Evolutionary conservation across 2,113 vertebrate species (phyloP).

Genomic region (Passer montanus): DNA sequence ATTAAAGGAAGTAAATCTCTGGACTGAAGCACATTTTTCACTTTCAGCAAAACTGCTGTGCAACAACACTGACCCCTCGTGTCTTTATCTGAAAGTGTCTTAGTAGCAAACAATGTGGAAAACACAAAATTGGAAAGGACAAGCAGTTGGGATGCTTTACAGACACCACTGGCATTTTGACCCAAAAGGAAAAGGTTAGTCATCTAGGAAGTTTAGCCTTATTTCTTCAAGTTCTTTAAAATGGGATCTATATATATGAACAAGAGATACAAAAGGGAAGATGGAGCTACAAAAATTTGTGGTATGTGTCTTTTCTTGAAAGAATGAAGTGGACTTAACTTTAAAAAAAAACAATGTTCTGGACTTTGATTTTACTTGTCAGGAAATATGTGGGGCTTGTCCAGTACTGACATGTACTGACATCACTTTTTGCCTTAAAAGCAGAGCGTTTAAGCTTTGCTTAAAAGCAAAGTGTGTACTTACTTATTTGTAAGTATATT

Average conservation of each 20-base stretch:
- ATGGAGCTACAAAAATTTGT: neutral
- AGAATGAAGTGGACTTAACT: neutral
- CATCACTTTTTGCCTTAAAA: neutral
- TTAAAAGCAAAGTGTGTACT: neutral
- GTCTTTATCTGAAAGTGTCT: neutral
- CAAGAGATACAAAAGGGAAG: neutral
- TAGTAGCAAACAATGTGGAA: neutral
- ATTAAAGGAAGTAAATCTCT: neutral
- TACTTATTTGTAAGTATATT: neutral
- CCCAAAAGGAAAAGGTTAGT: neutral
- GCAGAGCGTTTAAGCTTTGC: neutral
- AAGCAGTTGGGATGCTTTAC: neutral
- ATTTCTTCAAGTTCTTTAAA: neutral
- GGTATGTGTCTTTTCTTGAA: neutral
- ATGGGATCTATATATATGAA: neutral
- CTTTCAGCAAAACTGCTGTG: neutral
- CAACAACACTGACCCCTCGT: constrained; percentile 67
- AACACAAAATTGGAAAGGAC: neutral
- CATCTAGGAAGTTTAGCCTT: neutral
- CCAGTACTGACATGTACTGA: neutral
- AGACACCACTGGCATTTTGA: neutral
- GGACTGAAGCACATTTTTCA: neutral
- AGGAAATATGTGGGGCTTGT: neutral
- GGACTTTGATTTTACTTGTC: neutral
- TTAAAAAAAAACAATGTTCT: neutral